Base-by-base conservation (phyloP, 2,113 vertebrate species). In the Notothenia rossii region DNA sequence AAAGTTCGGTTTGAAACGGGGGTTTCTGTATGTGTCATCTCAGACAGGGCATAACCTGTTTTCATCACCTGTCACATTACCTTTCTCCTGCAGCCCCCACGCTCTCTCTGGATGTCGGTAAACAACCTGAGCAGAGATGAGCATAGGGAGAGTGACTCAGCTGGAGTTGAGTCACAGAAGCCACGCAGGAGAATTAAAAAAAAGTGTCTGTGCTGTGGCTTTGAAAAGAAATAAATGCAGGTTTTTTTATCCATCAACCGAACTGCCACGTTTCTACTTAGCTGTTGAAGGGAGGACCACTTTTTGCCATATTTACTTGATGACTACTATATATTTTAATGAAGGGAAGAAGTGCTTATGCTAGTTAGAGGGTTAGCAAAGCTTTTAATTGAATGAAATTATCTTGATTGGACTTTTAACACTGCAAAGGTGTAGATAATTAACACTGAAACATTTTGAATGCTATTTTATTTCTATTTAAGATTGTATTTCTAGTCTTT, bases 11-110 rank as follows among this genome's bases (percentile, higher is more conserved):
- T 20, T 17, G 63, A 22, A 64, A 55, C 11, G 14, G 5, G 49
- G 63, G 0, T 40, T 58, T 51, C 5, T 51, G 46, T 11, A 49
- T 56, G 64, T 22, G 25, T 69, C 65, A 36, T 46, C 76, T 68
- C 65, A 78, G 56, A 72, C 62, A 14, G 79, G 60, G 46, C 51
- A 50, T 63, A 82, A 40, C 36, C 36, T 40, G 36, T 40, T 7
- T 40, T 5, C 36, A 7, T 40, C 36, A 74, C 72, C 80, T 11
- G 13, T 51, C 58, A 66, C 43, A 58, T 71, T 80, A 74, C 55
- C 7, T 1, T 13, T 43, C 60, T 72, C 17, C n/a, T 15, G 46
- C 36, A 0, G 62, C 17, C 0, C 29, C 61, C 40, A 1, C 10
- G 3, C 22, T 12, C 33, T 77, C 45, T 53, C 71, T 14, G 33